Evolutionary conservation across 2,888 invertebrate species (phyloP), one percentile per base, ranked within the genome.

Genomic region (Scaptomyza flava): DNA sequence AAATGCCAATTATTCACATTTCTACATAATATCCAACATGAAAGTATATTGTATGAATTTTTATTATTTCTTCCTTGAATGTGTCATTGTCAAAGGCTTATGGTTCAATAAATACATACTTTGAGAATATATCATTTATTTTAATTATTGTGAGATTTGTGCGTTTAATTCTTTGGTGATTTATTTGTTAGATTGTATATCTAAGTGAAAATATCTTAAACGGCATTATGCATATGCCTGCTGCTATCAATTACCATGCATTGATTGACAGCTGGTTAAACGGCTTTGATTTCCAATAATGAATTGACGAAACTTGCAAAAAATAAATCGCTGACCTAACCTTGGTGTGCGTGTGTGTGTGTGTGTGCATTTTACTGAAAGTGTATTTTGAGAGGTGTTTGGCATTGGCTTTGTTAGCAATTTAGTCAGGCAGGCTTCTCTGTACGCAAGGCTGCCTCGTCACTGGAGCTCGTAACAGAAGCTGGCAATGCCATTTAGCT

Each of bases 331-430:
- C 58, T 42, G 38, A 36, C 4, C 12, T 31, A 62, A 45, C 79
- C 77, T 81, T 80, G 85, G 76, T 11, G 2, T 47, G n/a, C 42
- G 11, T 6, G 27, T 57, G 38, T 42, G 36, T 14, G 41, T 30
- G 27, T 34, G 14, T 59, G 43, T 54, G 45, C 31, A 11, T 56
- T 20, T 41, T 17, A 36, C 17, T 57, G 14, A 6, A 31, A 46
- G 41, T 76, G 34, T 70, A 75, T 83, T 81, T 72, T 57, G 83
- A 80, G 76, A 56, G 63, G 61, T 62, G 68, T 59, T 68, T 78
- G 62, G 41, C 68, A 80, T 77, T 77, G 74, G 53, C 54, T 75
- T 11, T 47, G 14, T 31, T 79, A 43, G 63, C 68, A 74, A 61
- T 65, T 58, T 62, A 47, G 59, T 60, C 51, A 42, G 62, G 34